phyloP scores from a whole-genome alignment of 1,140 invertebrate species.

The Stegodyphus mimosarum region DNA sequence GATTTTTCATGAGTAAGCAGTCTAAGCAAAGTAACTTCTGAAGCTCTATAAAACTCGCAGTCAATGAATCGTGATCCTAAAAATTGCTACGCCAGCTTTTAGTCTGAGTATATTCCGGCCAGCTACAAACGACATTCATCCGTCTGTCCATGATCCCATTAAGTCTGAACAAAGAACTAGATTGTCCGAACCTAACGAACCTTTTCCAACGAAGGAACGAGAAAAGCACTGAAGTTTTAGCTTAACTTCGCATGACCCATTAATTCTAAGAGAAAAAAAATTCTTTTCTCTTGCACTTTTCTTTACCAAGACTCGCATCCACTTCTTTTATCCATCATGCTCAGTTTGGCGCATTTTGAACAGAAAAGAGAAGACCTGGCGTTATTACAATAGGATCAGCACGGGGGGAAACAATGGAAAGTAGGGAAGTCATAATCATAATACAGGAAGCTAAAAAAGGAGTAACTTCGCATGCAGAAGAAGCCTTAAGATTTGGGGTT shows the following conservation, averaged over 20 bases:
- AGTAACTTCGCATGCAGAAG: background rate
- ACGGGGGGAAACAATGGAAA: constrained; percentile 27
- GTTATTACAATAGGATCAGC: constrained; percentile 22
- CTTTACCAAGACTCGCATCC: background rate
- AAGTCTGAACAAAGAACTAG: constrained; percentile 37
- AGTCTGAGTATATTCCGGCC: background rate
- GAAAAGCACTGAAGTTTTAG: constrained; percentile 20
- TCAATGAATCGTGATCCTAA: constrained; percentile 31
- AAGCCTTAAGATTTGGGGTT: constrained; percentile 6
- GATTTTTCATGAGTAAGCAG: too few species aligned
- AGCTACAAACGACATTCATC: constrained; percentile 31
- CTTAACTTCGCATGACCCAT: constrained; percentile 49
- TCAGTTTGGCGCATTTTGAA: constrained; percentile 44
- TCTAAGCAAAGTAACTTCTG: too few species aligned
- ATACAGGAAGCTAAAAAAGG: background rate
- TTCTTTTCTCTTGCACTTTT: background rate
- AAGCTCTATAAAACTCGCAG: too few species aligned
- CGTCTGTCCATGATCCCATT: constrained; percentile 49
- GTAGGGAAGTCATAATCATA: constrained; percentile 39
- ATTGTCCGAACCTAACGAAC: constrained; percentile 53
- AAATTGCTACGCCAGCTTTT: constrained; percentile 40
- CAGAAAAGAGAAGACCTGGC: constrained; percentile 12
- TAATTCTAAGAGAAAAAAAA: constrained; percentile 47
- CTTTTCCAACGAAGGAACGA: constrained; percentile 6
- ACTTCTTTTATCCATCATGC: constrained; percentile 33